A percentile compares a stretch with the other conserved stretches of the same genome.
These are phyloP conservation scores for Aplodontia rufa DNA, from an alignment of 2,113 vertebrate genomes.

Conservation along the genomic window DNA sequence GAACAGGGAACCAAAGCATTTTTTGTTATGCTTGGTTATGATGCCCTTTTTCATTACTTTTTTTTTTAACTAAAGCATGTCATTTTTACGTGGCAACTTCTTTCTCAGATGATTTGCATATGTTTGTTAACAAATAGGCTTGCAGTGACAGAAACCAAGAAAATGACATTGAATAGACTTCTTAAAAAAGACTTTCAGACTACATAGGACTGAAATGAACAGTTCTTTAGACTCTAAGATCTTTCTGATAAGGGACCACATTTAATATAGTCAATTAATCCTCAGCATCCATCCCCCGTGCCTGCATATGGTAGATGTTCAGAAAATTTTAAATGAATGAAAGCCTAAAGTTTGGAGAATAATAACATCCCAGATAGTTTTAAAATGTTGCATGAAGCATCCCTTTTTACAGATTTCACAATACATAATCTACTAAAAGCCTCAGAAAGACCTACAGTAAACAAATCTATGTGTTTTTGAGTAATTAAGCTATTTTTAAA, in stretches of 20 bases:
- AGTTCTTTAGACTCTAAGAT: neutral
- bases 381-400: neutral
- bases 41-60: neutral
- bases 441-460: neutral
- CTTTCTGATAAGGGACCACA: neutral
- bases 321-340: conserved; percentile 15
- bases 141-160: neutral
- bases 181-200: neutral
- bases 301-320: neutral
- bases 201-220: neutral
- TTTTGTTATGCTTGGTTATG: neutral
- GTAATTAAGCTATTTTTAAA: neutral
- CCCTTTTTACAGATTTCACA: neutral
- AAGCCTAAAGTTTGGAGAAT: neutral
- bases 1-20: neutral
- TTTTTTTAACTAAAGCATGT: neutral
- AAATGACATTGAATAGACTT: neutral
- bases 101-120: neutral
- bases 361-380: neutral
- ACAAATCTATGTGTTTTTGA: neutral
- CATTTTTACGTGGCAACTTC: neutral
- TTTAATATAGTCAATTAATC: neutral
- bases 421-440: neutral
- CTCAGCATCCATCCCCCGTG: neutral
- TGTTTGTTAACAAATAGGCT: neutral